Conservation (phyloP, 2,888 invertebrate species). For the Pseudanteris insignis region DNA sequence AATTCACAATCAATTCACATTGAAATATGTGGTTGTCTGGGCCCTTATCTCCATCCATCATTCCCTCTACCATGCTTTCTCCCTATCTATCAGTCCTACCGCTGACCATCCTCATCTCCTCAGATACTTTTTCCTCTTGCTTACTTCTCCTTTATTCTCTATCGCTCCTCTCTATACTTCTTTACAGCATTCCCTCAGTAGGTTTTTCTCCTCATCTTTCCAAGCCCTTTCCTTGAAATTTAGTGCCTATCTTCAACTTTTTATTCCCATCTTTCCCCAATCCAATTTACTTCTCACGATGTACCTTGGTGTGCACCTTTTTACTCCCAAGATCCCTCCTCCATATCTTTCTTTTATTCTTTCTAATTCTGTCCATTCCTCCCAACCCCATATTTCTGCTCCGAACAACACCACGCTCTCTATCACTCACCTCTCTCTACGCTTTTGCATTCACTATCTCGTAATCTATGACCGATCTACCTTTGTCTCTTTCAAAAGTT, state of each 20-base stretch:
- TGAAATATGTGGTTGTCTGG: no score
- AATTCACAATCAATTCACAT: no score
- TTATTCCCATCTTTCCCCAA: not conserved
- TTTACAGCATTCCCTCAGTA: not conserved
- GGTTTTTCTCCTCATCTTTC: not conserved
- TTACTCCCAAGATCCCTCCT: conserved; percentile 1
- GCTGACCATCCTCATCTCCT: not conserved
- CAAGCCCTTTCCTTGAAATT: not conserved
- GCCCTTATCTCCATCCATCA: no score
- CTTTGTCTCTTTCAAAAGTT: no score
- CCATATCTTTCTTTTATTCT: not conserved
- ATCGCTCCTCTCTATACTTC: not conserved
- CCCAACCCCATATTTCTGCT: not conserved
- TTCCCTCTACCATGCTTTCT: no score
- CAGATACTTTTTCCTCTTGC: not conserved
- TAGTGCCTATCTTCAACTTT: not conserved
- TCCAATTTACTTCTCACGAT: conserved; percentile 2
- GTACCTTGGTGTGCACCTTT: not conserved
- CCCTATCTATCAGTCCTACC: no score
- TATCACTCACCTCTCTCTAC: not conserved
- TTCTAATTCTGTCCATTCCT: not conserved
- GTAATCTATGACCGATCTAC: no score
- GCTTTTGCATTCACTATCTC: not conserved
- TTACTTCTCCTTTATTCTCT: not conserved
- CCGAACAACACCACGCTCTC: not conserved